These are phyloP conservation scores for Synanthedon tipuliformis DNA, from an alignment of 2,888 invertebrate genomes.

Conservation along the genomic window DNA sequence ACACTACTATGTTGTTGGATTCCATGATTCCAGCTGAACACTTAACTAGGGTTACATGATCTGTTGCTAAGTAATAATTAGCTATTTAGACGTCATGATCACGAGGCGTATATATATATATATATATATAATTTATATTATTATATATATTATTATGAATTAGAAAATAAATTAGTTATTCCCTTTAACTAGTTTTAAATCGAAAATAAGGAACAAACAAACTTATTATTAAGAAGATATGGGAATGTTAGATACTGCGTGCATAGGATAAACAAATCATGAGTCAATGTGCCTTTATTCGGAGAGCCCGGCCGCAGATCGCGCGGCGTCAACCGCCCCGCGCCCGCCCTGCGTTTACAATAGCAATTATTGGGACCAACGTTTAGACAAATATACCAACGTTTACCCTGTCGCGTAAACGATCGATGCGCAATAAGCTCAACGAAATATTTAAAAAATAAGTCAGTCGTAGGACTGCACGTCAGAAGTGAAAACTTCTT, in stretches of 20 bases:
- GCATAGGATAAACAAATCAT: slow-evolving; percentile 51
- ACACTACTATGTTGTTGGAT: too few species aligned
- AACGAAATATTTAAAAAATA: slow-evolving; percentile 26
- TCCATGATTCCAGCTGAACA: too few species aligned
- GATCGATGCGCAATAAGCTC: slow-evolving; percentile 39
- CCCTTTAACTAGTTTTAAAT: slow-evolving; percentile 56
- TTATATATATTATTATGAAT: slow-evolving; percentile 19
- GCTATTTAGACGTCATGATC: too few species aligned
- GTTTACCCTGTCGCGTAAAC: slow-evolving; percentile 37
- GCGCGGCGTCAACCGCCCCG: slow-evolving; percentile 49
- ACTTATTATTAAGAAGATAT: slow-evolving; percentile 33
- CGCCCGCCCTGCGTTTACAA: slow-evolving; percentile 34
- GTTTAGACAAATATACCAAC: slow-evolving; percentile 65
- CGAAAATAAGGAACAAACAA: slow-evolving; percentile 31
- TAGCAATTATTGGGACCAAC: slow-evolving; percentile 69
- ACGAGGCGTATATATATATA: slow-evolving; percentile 23
- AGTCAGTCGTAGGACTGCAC: too few species aligned
- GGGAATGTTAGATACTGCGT: slow-evolving; percentile 45
- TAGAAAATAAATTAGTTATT: slow-evolving; percentile 33
- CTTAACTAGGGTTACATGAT: too few species aligned
- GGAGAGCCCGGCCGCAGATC: slow-evolving; percentile 51
- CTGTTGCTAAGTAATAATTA: too few species aligned
- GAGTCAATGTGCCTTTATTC: slow-evolving; percentile 68
- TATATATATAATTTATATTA: slow-evolving; percentile 34
- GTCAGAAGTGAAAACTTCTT: too few species aligned